A percentile compares a stretch with the other conserved stretches of the same genome.
Evolutionary conservation across 2,888 invertebrate species (phyloP).

Genomic region (Pseudoips prasinana): DNA sequence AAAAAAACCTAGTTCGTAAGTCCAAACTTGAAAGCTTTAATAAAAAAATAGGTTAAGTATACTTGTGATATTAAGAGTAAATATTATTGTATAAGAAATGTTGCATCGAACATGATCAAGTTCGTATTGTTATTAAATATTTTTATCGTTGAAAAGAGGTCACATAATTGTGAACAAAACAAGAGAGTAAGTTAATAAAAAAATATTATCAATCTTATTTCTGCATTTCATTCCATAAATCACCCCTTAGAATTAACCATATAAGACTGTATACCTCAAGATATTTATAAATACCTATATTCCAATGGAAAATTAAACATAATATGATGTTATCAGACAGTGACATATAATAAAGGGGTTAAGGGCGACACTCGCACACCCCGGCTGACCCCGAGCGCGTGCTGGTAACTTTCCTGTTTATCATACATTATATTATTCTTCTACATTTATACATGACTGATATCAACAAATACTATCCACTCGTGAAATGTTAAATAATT

Average conservation of each 20-base stretch:
- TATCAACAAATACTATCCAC: constrained; percentile 12
- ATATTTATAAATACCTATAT: constrained; percentile 26
- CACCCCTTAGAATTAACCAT: constrained; percentile 8
- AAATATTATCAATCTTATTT: constrained; percentile 63
- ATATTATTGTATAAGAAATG: constrained; percentile 77
- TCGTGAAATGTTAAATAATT: constrained; percentile 9
- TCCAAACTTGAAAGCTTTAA: constrained; percentile 79
- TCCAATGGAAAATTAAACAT: constrained; percentile 38
- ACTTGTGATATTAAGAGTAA: constrained; percentile 80
- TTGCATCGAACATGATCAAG: constrained; percentile 68
- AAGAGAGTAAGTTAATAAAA: constrained; percentile 74
- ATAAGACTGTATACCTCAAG: neutral
- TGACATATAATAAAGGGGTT: constrained; percentile 63
- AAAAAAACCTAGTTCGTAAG: constrained; percentile 69
- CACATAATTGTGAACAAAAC: constrained; percentile 64
- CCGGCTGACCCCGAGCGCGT: constrained; percentile 39
- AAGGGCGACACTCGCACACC: constrained; percentile 55
- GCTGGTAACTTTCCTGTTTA: constrained; percentile 74
- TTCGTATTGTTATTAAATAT: constrained; percentile 78
- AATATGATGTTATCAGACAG: constrained; percentile 22
- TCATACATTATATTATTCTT: constrained; percentile 19
- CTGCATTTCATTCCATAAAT: constrained; percentile 61
- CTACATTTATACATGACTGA: constrained; percentile 16
- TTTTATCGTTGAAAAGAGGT: constrained; percentile 77
- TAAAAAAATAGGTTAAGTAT: constrained; percentile 73